Base-by-base conservation (phyloP, 1,140 invertebrate species). In the Drosophila sproati region DNA sequence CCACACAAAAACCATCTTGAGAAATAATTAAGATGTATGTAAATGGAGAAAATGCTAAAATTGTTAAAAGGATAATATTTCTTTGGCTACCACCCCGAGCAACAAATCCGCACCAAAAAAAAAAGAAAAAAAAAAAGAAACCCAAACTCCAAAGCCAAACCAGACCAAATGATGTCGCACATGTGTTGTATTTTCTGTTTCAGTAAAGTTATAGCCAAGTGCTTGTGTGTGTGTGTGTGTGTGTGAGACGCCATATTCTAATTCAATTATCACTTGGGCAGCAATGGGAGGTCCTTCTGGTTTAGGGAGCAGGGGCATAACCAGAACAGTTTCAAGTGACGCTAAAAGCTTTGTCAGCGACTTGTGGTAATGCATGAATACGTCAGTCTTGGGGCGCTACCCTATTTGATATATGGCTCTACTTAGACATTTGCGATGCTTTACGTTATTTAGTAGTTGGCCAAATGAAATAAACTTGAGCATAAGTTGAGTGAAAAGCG, bases 21-120 rank as follows among this genome's bases (percentile, higher is more conserved):
- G 89, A 91, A 91, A 91, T 91, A 91, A 91, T 91, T 91, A 91
- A 91, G 89, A 91, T 91, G 77, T 91, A 91, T 91, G 89, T 82
- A 89, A 80, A 91, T 85, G 88, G 73, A 91, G 83, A 91, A 90
- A 81, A 87, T 91, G 87, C 82, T 91, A 80, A 87, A 91, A 91
- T 91, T 91, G 87, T 91, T 91, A 91, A 91, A 91, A 91, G 87
- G 77, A 91, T 87, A 91, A 91, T 91, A 91, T 83, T 91, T 91
- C 88, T 91, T 91, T 73, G 76, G 78, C 71, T 67, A 73, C 55
- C 71, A 64, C 50, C 66, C 54, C 64, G 45, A 54, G 45, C 31
- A 29, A 32, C 62, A 43, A 64, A 67, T 34, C 63, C 51, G 28
- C 39, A 34, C 3, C 60, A 41, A 32, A 41, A 52, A 54, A 20